Evolutionary conservation across 1,140 invertebrate species (phyloP).

Genomic region (Neodiprion virginianus): DNA sequence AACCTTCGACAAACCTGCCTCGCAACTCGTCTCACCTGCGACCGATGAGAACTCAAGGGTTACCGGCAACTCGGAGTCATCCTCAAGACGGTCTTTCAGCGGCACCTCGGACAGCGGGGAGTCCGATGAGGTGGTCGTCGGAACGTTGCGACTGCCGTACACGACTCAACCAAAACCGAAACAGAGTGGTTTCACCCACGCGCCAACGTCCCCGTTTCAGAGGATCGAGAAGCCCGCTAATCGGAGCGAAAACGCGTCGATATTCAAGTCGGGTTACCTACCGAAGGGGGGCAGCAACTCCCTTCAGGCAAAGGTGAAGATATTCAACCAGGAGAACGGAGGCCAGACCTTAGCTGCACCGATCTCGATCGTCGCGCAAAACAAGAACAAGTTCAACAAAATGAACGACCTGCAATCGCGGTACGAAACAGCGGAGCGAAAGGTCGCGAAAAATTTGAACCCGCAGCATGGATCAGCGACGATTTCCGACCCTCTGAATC

Average conservation of each 20-base stretch:
- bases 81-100: not conserved
- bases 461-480: not conserved
- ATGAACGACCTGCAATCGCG: not conserved
- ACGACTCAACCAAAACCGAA: slow-evolving; percentile 24
- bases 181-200: slow-evolving; percentile 48
- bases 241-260: slow-evolving; percentile 25
- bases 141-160: slow-evolving; percentile 25
- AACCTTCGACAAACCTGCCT: slow-evolving; percentile 70
- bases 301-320: slow-evolving; percentile 50
- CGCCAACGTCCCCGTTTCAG: slow-evolving; percentile 53
- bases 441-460: not conserved
- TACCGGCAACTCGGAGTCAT: not conserved
- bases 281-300: slow-evolving; percentile 35
- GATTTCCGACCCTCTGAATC: not conserved
- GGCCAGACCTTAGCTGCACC: not conserved
- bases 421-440: not conserved
- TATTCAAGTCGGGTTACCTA: slow-evolving; percentile 38
- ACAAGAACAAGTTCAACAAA: slow-evolving; percentile 2
- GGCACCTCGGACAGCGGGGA: slow-evolving; percentile 12
- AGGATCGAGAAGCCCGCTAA: slow-evolving; percentile 47
- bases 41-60: not conserved
- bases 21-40: slow-evolving; percentile 14
- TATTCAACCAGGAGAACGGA: slow-evolving; percentile 46
- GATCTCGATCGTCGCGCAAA: not conserved
- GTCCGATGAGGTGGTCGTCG: slow-evolving; percentile 28